Evolutionary conservation across 2,888 invertebrate genomes (phyloP).

Genomic region (Globia sparganii): DNA sequence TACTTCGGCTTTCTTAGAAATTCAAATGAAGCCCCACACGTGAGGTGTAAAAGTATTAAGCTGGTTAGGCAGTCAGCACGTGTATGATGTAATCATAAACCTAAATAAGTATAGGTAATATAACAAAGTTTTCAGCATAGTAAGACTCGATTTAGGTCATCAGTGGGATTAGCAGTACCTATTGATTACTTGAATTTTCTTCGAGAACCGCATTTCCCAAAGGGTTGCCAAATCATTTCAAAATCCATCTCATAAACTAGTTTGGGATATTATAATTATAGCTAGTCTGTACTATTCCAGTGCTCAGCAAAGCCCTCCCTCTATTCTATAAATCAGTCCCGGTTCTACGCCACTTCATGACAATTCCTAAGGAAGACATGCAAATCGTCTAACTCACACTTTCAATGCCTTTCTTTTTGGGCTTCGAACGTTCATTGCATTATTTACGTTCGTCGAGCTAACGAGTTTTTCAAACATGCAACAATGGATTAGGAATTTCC

Average conservation of each 20-base stretch:
- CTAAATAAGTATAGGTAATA: constrained; percentile 13
- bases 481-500: background rate
- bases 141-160: background rate
- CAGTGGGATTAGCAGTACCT: background rate
- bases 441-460: background rate
- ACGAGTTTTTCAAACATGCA: background rate
- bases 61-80: constrained; percentile 12
- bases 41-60: constrained; percentile 28
- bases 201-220: background rate
- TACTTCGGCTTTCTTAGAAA: constrained; percentile 44
- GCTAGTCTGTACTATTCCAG: background rate
- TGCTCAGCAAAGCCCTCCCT: background rate
- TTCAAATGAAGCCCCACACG: constrained; percentile 43
- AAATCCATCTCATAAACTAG: background rate
- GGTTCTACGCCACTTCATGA: background rate
- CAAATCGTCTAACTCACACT: background rate
- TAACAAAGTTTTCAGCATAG: background rate
- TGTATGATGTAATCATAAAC: constrained; percentile 37
- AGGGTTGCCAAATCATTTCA: background rate
- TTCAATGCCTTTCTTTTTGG: background rate
- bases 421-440: background rate
- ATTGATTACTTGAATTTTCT: constrained; percentile 12
- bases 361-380: background rate
- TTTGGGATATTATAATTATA: background rate
- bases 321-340: background rate